These are phyloP conservation scores for Maniola hyperantus DNA, from an alignment of 2,888 invertebrate species.

Conservation along the genomic window DNA sequence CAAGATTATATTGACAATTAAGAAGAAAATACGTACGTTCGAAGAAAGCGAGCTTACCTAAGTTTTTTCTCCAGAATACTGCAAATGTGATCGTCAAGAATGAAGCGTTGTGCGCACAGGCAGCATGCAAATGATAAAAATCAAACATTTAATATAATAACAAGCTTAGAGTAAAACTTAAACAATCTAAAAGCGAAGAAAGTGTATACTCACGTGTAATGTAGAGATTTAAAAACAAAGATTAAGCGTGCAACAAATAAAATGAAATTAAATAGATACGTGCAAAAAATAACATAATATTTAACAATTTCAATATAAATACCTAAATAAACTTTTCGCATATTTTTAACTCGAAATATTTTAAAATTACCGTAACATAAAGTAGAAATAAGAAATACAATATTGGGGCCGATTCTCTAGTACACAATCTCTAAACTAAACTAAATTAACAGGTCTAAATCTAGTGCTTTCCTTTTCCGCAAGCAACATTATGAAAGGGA, in stretches of 20 bases:
- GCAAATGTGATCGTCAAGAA: constrained; percentile 81
- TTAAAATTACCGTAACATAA: background rate
- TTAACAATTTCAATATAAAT: background rate
- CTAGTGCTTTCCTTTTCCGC: no score
- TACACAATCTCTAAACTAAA: no score
- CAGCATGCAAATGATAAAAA: constrained; percentile 82
- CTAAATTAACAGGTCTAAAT: no score
- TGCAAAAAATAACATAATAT: constrained; percentile 23
- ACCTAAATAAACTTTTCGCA: background rate
- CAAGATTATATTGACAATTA: background rate
- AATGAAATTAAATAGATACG: constrained; percentile 33
- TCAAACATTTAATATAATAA: constrained; percentile 70
- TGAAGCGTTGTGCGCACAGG: constrained; percentile 83
- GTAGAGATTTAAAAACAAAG: constrained; percentile 39
- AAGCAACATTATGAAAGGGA: no score
- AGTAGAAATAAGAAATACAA: no score
- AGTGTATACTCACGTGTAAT: constrained; percentile 40
- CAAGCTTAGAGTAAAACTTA: constrained; percentile 50
- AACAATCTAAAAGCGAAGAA: constrained; percentile 38
- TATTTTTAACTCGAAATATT: background rate
- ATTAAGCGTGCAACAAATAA: constrained; percentile 44
- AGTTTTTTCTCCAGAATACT: constrained; percentile 93
- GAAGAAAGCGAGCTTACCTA: constrained; percentile 84
- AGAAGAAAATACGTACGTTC: constrained; percentile 34
- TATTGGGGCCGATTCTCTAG: no score